These are phyloP conservation scores for Craniophora ligustri DNA, from an alignment of 2,888 invertebrate genomes.

Conservation along the genomic window DNA sequence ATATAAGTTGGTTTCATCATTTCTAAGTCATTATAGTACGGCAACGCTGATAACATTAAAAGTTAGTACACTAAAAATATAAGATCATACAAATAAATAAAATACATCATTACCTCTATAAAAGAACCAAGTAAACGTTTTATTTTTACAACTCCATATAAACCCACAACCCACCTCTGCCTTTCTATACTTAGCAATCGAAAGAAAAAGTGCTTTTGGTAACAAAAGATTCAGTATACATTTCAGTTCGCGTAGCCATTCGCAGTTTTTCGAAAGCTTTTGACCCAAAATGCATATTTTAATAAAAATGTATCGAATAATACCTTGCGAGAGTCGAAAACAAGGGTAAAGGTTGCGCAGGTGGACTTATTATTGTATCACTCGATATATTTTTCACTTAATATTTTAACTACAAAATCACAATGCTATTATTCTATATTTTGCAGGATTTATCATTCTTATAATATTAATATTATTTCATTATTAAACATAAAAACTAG, in stretches of 20 bases:
- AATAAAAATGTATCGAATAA: constrained; percentile 63
- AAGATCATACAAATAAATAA: too few relatives aligned
- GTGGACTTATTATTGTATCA: constrained; percentile 17
- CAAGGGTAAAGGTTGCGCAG: constrained; percentile 43
- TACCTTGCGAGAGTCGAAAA: constrained; percentile 46
- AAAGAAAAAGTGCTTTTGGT: constrained; percentile 30
- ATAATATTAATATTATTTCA: too few relatives aligned
- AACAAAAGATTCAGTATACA: constrained; percentile 41
- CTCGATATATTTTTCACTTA: constrained; percentile 9
- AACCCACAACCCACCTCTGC: neutral
- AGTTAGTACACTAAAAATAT: too few relatives aligned
- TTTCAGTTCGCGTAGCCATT: constrained; percentile 45
- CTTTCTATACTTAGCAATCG: constrained; percentile 14
- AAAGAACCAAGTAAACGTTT: constrained; percentile 11
- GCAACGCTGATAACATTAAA: too few relatives aligned
- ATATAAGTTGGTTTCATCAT: too few relatives aligned
- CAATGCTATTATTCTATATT: neutral
- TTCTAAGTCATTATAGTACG: too few relatives aligned
- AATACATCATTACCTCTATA: constrained; percentile 16
- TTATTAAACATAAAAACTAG: too few relatives aligned
- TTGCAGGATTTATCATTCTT: too few relatives aligned
- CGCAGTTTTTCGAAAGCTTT: constrained; percentile 48
- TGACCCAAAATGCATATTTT: constrained; percentile 60
- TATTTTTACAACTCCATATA: constrained; percentile 11
- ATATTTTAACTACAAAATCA: neutral